Evolutionary conservation across 2,888 invertebrate species (phyloP), one percentile per base, ranked within the genome.

Genomic region (Notodonta ziczac): DNA sequence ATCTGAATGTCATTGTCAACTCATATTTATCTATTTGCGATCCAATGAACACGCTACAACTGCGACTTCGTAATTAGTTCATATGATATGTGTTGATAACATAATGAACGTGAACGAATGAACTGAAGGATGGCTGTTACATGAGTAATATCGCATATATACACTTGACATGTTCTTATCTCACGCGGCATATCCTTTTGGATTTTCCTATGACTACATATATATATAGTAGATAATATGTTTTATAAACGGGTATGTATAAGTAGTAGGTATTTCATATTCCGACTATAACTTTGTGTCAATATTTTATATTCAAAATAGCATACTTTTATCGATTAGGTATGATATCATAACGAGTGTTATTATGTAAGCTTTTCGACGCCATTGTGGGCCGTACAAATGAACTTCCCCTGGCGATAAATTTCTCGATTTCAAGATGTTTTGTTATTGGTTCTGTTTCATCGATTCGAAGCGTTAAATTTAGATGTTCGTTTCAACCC

Each of bases 1-100:
- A 86, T 84, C 72, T 82, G 77, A 86, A 86, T 87, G 84, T 87
- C 83, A 84, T 85, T 85, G 85, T 85, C 84, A 83, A 82, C 82
- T 82, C 70, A 76, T 74, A 83, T 81, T 81, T 80, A 82, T 85
- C 84, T 87, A 85, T 85, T 78, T 74, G 73, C 65, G 63, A 81
- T 76, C 72, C 75, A 74, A 75, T 71, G 71, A 71, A 54, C 58
- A 74, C 73, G 5, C 5, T 32, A 12, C 6, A 76, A 73, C 75
- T 68, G 69, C 66, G 73, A 69, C 69, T 69, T 75, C 74, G 75
- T 75, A 67, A 74, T 67, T 61, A 52, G 66, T 74, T 71, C 67
- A 70, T 63, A 42, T 10, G 1, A 48, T 24, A 24, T 24, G 24
- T 24, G 2, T 35, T 35, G 35, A 35, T 35, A 7, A 35, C 2